Percentiles rank a stretch among this genome's conserved stretches.
Conservation (phyloP, 2,113 vertebrate species). For the Ciconia boyciana region DNA sequence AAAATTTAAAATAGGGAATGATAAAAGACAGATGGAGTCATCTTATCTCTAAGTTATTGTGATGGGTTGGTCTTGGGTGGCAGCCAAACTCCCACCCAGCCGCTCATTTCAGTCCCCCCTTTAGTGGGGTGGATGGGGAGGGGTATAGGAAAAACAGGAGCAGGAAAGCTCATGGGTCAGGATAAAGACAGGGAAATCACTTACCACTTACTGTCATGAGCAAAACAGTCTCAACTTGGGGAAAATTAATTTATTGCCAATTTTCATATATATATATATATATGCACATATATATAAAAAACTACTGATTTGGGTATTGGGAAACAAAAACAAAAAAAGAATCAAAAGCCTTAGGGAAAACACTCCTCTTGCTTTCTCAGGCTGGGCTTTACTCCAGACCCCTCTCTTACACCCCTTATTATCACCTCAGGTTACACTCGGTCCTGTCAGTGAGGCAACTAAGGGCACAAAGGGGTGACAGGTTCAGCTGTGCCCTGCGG, state of each 20-base stretch:
- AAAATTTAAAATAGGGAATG: not conserved
- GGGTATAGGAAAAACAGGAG: not conserved
- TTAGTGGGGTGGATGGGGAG: not conserved
- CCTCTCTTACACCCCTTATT: not conserved
- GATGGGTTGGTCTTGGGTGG: not conserved
- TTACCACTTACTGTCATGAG: not conserved
- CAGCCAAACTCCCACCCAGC: not conserved
- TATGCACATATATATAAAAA: too few relatives aligned
- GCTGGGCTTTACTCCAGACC: not conserved
- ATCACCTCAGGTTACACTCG: not conserved
- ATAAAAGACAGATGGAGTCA: not conserved
- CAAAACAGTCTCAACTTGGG: not conserved
- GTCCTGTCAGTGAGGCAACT: not conserved
- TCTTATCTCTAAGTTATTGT: not conserved
- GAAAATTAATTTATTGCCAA: not conserved
- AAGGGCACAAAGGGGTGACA: not conserved
- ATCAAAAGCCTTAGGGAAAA: not conserved
- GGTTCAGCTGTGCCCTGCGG: not conserved
- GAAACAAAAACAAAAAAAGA: not conserved
- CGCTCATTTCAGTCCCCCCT: not conserved
- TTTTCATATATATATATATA: not conserved
- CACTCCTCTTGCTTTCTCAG: not conserved
- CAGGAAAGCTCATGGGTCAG: not conserved
- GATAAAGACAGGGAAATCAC: not conserved
- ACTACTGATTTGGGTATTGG: not conserved